Evolutionary conservation across 2,797 vertebrate genomes (phyloP), one percentile per base, ranked within the genome.

Genomic region (Brotula barbata): DNA sequence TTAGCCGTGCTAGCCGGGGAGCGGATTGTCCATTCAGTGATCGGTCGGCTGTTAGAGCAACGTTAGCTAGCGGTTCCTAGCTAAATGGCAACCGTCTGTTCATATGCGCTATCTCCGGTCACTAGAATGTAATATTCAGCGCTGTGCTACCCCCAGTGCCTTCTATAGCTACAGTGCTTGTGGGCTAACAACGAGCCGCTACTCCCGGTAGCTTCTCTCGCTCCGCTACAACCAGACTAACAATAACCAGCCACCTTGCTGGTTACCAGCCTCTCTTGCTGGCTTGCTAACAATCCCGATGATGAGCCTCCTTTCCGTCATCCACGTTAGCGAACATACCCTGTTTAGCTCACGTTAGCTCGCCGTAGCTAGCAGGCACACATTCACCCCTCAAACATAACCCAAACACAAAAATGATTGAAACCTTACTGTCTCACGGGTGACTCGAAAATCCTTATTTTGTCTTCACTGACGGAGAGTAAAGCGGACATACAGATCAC

Each of bases 281-380:
- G 37, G 56, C 5, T 46, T 22, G 59, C 58, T 64, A 64, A 55
- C 71, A 23, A 21, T 47, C 41, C 36, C 33, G n/a, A 33, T 52
- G 6, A 53, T 15, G 20, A 47, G 43, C 62, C 42, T 65, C 67
- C 59, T 64, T 86, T 81, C 84, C 80, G 84, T 79, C 73, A 75
- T 76, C 77, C 81, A 87, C 81, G 79, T 75, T 81, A 88, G 84
- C 85, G 77, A 80, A 9, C 81, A 81, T 77, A 73, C 68, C 58
- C 67, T 16, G 55, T 62, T 37, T 58, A 48, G 56, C 66, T 45
- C 46, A 21, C 55, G 63, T 73, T 83, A 78, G 82, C 83, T 52
- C 10, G 22, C 50, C n/a, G 42, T 15, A 31, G 59, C 64, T 68
- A 69, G 1, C 59, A 21, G 23, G 20, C 20, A 59, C 40, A 55